phyloP scores from a whole-genome alignment of 2,113 vertebrate genomes.

The Calidris pugnax region DNA sequence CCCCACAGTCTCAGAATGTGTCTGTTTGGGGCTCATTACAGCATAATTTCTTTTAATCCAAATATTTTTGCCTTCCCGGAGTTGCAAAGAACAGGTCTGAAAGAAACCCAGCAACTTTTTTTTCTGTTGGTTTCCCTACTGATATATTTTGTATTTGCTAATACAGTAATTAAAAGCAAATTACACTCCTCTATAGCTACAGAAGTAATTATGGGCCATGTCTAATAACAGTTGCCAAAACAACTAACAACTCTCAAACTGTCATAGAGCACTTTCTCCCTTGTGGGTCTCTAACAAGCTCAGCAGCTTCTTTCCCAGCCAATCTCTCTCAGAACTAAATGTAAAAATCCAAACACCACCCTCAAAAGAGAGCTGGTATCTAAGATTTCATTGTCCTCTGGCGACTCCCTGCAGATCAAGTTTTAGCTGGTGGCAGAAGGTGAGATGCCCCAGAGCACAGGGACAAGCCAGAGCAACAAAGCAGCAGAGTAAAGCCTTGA shows the following conservation, averaged over 20 bases:
- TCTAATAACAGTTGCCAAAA: constrained; percentile 6
- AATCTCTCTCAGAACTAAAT: neutral
- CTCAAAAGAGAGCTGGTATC: neutral
- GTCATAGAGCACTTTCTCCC: neutral
- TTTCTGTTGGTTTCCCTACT: neutral
- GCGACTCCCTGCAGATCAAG: neutral
- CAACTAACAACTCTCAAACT: constrained; percentile 5
- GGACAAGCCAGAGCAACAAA: neutral
- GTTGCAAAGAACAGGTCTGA: neutral
- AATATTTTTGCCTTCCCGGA: constrained; percentile 42
- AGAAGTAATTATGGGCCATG: constrained; percentile 30
- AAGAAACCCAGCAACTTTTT: neutral
- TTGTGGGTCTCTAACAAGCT: neutral
- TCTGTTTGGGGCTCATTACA: neutral
- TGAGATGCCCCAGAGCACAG: neutral
- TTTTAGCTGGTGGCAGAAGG: neutral
- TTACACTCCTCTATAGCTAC: constrained; percentile 14
- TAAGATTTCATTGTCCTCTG: neutral
- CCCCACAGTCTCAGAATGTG: neutral
- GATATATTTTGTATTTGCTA: constrained; percentile 24
- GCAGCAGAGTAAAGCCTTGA: neutral
- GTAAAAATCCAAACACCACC: neutral
- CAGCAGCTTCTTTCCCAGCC: neutral
- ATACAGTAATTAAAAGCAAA: constrained; percentile 58
- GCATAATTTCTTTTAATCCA: neutral